A percentile compares a stretch with the other conserved stretches of the same genome.
Evolutionary conservation across 2,113 vertebrate genomes (phyloP).

Genomic region (Scartelaos histophorus): DNA sequence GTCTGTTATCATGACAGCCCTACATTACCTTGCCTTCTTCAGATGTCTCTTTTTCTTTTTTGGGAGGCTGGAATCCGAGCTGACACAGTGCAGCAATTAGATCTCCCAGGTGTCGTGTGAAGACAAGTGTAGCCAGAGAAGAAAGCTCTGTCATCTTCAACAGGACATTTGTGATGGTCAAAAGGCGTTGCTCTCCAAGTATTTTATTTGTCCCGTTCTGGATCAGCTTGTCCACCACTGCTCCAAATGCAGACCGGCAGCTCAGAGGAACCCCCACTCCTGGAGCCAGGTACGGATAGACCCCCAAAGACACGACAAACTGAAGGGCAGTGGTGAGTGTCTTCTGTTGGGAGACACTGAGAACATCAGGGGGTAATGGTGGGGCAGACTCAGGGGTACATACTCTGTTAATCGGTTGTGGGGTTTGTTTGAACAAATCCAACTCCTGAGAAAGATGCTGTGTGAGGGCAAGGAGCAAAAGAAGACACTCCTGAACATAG

Average conservation of each 20-base stretch:
- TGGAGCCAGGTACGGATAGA: slow-evolving; percentile 83
- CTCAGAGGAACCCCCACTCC: slow-evolving; percentile 82
- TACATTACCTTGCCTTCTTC: slow-evolving; percentile 58
- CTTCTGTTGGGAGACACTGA: slow-evolving; percentile 84
- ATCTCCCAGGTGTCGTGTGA: slow-evolving; percentile 85
- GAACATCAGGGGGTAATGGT: slow-evolving; percentile 83
- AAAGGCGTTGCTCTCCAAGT: slow-evolving; percentile 60
- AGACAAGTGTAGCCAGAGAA: slow-evolving; percentile 78
- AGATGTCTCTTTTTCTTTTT: slow-evolving; percentile 38
- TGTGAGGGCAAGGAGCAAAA: slow-evolving; percentile 80
- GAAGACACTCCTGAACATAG: slow-evolving; percentile 80
- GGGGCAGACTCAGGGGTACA: slow-evolving; percentile 78
- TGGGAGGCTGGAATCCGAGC: slow-evolving; percentile 79
- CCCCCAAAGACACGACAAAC: slow-evolving; percentile 84
- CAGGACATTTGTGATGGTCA: slow-evolving; percentile 68
- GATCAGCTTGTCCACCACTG: slow-evolving; percentile 70
- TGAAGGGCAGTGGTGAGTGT: slow-evolving; percentile 78
- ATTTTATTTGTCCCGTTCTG: background rate
- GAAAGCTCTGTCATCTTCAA: slow-evolving; percentile 73
- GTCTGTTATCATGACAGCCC: too few species aligned
- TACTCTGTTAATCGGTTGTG: slow-evolving; percentile 28
- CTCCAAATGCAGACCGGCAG: slow-evolving; percentile 79
- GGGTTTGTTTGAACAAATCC: slow-evolving; percentile 60
- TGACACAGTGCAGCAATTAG: slow-evolving; percentile 86
- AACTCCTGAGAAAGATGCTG: slow-evolving; percentile 73